These are phyloP conservation scores for Montipora capricornis DNA, from an alignment of 64 coral and sea anemone genomes.

Conservation along the genomic window DNA sequence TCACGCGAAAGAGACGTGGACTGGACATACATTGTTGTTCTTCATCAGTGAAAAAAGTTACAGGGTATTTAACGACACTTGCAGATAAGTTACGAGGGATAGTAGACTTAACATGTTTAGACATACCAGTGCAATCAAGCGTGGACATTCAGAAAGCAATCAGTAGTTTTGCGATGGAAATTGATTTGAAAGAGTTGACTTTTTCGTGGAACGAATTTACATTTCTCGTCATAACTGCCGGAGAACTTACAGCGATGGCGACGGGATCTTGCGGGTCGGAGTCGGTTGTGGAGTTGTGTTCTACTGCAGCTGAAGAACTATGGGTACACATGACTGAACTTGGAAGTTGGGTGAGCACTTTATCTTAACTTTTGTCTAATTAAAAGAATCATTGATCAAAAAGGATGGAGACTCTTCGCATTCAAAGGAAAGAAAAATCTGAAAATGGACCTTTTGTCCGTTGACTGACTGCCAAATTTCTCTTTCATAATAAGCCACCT, in stretches of 20 bases:
- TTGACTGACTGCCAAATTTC: too few species aligned
- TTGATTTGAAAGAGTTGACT: background rate
- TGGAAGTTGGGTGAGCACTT: constrained; percentile 25
- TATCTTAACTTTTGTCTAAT: background rate
- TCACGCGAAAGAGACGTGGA: background rate
- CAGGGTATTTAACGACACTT: constrained; percentile 6
- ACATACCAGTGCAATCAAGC: background rate
- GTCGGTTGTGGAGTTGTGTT: background rate
- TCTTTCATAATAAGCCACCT: too few species aligned
- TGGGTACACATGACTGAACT: background rate
- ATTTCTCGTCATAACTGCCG: constrained; percentile 1
- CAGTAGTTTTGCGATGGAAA: background rate
- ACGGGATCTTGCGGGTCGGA: background rate
- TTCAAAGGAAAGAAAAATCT: background rate
- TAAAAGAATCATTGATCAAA: background rate
- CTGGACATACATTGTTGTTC: background rate
- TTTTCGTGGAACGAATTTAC: constrained; percentile 38
- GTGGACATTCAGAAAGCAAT: background rate
- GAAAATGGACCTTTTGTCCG: too few species aligned
- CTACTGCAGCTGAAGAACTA: constrained; percentile 6
- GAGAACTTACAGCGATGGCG: background rate
- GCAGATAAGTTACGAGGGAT: background rate
- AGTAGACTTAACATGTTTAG: background rate
- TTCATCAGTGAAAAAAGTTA: background rate
- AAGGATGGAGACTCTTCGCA: background rate